phyloP scores from a whole-genome alignment of 2,888 invertebrate genomes.

The Bimastos eiseni region DNA sequence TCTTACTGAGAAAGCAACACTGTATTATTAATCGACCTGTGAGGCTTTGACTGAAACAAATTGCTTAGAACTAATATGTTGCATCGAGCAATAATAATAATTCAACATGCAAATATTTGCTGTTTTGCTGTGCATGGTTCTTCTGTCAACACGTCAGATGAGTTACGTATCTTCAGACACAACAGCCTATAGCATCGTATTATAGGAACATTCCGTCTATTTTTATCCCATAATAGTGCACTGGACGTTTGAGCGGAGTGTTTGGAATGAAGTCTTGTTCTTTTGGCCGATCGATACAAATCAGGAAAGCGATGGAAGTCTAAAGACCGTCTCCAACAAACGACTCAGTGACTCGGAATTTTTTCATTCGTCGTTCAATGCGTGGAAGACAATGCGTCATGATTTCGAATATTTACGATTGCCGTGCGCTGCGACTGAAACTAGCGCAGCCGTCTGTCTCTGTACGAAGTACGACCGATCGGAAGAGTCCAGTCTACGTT shows the following conservation, averaged over 20 bases:
- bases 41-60: too few relatives aligned
- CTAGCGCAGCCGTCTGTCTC: background rate
- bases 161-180: too few relatives aligned
- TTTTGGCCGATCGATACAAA: background rate
- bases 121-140: too few relatives aligned
- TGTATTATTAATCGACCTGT: too few relatives aligned
- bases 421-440: background rate
- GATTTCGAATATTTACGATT: background rate
- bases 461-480: background rate
- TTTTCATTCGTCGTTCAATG: background rate
- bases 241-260: background rate
- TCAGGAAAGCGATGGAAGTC: background rate
- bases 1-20: too few relatives aligned
- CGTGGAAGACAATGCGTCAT: background rate
- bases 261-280: background rate
- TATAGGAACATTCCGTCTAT: too few relatives aligned
- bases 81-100: too few relatives aligned
- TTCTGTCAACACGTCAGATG: too few relatives aligned
- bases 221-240: background rate
- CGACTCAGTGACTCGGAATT: background rate
- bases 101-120: too few relatives aligned
- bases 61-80: too few relatives aligned
- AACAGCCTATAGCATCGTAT: too few relatives aligned
- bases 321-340: slow-evolving; percentile 16
- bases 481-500: background rate